phyloP scores from a whole-genome alignment of 2,888 invertebrate genomes.

The Plemyria rubiginata region DNA sequence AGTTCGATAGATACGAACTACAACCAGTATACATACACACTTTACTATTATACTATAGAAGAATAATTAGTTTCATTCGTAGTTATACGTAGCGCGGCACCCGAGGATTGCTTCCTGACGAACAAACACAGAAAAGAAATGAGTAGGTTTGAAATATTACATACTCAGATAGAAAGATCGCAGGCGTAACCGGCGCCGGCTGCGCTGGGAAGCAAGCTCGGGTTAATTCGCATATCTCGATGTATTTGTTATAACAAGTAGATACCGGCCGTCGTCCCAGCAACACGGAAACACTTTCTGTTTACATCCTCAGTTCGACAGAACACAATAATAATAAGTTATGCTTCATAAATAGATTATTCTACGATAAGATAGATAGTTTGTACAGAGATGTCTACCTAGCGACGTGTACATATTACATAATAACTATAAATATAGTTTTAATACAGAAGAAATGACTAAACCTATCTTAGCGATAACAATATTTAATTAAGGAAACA shows the following conservation, averaged over 20 bases:
- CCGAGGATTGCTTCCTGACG: constrained; percentile 51
- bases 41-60: constrained; percentile 83
- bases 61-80: constrained; percentile 84
- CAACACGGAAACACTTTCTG: constrained; percentile 67
- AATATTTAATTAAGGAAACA: constrained; percentile 77
- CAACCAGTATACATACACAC: constrained; percentile 79
- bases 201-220: constrained; percentile 48
- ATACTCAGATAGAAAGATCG: not conserved
- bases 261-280: constrained; percentile 72
- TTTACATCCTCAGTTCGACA: constrained; percentile 79
- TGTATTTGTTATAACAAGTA: constrained; percentile 84
- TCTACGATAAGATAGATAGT: constrained; percentile 77
- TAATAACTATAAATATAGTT: constrained; percentile 73
- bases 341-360: constrained; percentile 71
- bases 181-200: constrained; percentile 21
- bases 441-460: constrained; percentile 76
- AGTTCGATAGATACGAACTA: constrained; percentile 70
- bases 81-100: constrained; percentile 79
- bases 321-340: constrained; percentile 59
- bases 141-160: constrained; percentile 19
- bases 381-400: constrained; percentile 81
- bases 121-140: not conserved
- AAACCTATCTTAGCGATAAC: constrained; percentile 80
- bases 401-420: constrained; percentile 81
- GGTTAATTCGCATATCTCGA: constrained; percentile 65